Base-by-base conservation (phyloP, 2,797 vertebrate genomes). In the Enteromius thamalakanensis region DNA sequence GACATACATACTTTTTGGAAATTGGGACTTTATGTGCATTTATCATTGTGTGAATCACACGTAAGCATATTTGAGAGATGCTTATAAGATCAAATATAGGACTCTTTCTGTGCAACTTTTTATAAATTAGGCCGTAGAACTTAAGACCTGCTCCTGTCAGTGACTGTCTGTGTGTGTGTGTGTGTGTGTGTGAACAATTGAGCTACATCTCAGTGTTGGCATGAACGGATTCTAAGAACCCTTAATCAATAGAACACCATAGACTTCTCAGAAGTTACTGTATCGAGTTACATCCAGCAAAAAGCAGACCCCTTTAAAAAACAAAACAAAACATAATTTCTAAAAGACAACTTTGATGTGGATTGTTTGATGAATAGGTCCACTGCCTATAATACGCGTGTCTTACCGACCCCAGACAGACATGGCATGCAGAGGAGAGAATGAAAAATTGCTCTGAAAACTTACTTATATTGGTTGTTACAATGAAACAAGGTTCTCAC, bases 321-420 rank as follows among this genome's bases (percentile, higher is more conserved):
- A 11, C 0, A 3, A 58, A 58, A 23, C 0, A 0, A 5, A 53
- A 23, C 0, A 0, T 2, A 53, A 65, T 55, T 83, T 80, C 42
- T 58, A 68, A 32, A 15, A 10, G 67, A 23, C 70, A 64, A n/a
- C 58, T 47, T 29, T 60, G 37, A 60, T 29, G 37, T 37, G n/a
- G 12, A 75, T n/a, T 55, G 19, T 86, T 40, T 81, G 79, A 86
- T 74, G 60, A 74, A 89, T 83, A 55, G 81, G 62, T 71, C 65
- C 17, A 34, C 68, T 82, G 76, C 40, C 47, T 68, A 40, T 70
- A 55, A 68, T 42, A 67, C 34, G 58, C 23, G 62, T 65, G 60
- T 87, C 77, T 84, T n/a, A 34, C 76, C 79, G 64, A 82, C 29
- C 9, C 74, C 58, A 49, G 64, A 3, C 62, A 83, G 85, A 85